A percentile compares a stretch with the other conserved stretches of the same genome.
phyloP scores from a whole-genome alignment of 2,888 invertebrate genomes.

The Limenitis arthemis region DNA sequence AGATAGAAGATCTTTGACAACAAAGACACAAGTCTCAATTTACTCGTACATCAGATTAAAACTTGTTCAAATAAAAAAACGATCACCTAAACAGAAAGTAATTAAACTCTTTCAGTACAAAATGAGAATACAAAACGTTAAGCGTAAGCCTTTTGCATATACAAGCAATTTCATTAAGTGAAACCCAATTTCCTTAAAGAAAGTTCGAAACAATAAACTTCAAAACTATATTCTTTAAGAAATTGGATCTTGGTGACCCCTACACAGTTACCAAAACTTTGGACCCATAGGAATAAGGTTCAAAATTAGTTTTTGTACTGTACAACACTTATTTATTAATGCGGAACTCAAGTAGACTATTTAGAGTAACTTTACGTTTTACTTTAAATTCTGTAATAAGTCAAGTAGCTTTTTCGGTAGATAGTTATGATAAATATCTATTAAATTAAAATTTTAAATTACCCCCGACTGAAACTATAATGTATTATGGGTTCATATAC shows the following conservation, averaged over 20 bases:
- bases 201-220: slow-evolving; percentile 19
- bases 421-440: too few relatives aligned
- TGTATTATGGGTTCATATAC: too few relatives aligned
- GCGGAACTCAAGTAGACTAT: slow-evolving; percentile 7
- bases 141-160: slow-evolving; percentile 12
- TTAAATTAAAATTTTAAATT: too few relatives aligned
- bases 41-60: too few relatives aligned
- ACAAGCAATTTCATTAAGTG: slow-evolving; percentile 20
- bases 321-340: slow-evolving; percentile 10
- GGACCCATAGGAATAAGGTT: not conserved
- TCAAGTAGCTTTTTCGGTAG: too few relatives aligned
- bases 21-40: too few relatives aligned
- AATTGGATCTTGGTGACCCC: slow-evolving; percentile 14
- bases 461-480: too few relatives aligned
- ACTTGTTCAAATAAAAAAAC: too few relatives aligned
- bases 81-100: not conserved
- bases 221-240: slow-evolving; percentile 16
- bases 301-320: not conserved
- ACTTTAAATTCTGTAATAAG: too few relatives aligned
- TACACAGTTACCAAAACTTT: not conserved
- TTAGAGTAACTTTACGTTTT: too few relatives aligned
- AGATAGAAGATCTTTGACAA: too few relatives aligned
- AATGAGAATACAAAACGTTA: not conserved
- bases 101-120: not conserved
- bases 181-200: slow-evolving; percentile 14